Evolutionary conservation across 2,113 vertebrate genomes (phyloP).

Genomic region (Cavia aperea): DNA sequence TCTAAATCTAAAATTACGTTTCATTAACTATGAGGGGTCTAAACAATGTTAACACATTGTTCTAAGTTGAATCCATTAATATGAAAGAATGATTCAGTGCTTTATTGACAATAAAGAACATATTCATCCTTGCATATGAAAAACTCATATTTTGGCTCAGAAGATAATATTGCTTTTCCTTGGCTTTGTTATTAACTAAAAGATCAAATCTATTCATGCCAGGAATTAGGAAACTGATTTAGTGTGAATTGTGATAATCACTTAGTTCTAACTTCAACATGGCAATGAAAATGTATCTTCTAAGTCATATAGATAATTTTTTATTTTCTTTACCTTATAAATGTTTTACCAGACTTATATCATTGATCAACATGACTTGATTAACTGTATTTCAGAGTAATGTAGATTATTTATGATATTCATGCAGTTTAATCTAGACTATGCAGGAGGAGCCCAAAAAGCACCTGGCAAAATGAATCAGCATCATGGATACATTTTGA

Average conservation of each 20-base stretch:
- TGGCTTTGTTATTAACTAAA: slow-evolving; percentile 6
- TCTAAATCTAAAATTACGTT: background rate
- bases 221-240: background rate
- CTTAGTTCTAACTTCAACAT: background rate
- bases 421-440: background rate
- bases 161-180: background rate
- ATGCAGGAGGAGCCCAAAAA: background rate
- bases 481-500: background rate
- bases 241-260: background rate
- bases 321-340: background rate
- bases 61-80: background rate
- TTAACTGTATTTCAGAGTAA: background rate
- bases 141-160: background rate
- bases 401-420: background rate
- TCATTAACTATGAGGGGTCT: background rate
- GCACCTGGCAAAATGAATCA: background rate
- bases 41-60: background rate
- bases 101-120: background rate
- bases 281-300: slow-evolving; percentile 5
- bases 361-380: background rate
- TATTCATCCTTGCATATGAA: background rate
- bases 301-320: background rate
- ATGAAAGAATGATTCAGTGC: background rate
- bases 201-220: background rate
- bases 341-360: background rate